Conservation (phyloP, 2,113 vertebrate species). For the Climacteris rufus region DNA sequence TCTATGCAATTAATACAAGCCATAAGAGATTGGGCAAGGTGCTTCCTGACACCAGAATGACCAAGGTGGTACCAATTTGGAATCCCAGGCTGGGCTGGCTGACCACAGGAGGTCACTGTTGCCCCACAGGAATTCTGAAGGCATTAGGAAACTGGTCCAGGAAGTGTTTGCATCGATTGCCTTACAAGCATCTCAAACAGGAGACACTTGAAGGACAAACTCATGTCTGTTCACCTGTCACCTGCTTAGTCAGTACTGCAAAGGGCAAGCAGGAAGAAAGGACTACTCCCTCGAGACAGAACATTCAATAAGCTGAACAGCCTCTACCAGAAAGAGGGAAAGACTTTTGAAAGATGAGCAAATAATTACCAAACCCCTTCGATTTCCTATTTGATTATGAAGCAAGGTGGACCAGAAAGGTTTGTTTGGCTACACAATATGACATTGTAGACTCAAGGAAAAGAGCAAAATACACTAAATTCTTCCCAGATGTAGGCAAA, state of each 20-base stretch:
- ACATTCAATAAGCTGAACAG: background rate
- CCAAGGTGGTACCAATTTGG: background rate
- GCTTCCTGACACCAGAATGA: background rate
- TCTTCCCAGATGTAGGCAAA: background rate
- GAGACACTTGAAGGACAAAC: background rate
- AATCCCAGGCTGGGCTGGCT: background rate
- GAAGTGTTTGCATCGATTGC: background rate
- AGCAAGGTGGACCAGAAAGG: background rate
- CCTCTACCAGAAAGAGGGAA: background rate
- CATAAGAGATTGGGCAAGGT: background rate
- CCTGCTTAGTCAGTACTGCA: background rate
- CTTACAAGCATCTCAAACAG: background rate
- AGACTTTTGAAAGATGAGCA: background rate
- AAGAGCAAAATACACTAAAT: background rate
- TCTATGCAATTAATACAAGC: background rate
- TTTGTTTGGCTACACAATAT: background rate
- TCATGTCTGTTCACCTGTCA: background rate
- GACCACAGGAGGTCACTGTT: slow-evolving; percentile 59
- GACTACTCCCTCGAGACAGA: background rate
- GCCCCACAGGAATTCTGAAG: background rate
- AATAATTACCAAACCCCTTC: background rate
- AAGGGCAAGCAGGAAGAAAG: background rate
- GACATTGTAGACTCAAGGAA: background rate
- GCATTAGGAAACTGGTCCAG: background rate
- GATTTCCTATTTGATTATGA: background rate